Evolutionary conservation across 2,113 vertebrate species (phyloP).

Genomic region (Atlantisia rogersi): DNA sequence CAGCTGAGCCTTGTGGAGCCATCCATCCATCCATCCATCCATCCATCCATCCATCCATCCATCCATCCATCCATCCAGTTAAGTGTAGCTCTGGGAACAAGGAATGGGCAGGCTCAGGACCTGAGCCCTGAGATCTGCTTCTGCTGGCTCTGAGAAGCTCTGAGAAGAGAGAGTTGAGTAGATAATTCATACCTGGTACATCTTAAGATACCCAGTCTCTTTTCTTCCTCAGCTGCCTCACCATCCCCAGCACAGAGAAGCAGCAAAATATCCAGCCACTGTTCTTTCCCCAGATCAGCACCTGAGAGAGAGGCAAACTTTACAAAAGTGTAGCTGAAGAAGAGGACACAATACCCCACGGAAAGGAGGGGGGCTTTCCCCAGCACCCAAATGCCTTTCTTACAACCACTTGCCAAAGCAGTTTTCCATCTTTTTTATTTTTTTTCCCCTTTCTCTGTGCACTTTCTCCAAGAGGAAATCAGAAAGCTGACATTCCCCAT

Average conservation of each 20-base stretch:
- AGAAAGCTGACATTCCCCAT: neutral
- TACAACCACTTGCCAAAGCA: neutral
- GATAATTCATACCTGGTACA: neutral
- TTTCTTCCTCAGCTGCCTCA: neutral
- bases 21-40: neutral
- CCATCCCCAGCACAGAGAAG: neutral
- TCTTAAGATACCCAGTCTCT: neutral
- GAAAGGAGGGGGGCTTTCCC: neutral
- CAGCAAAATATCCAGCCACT: neutral
- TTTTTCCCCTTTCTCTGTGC: neutral
- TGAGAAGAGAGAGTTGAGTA: rapidly evolving
- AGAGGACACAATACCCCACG: neutral
- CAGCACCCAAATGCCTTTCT: neutral
- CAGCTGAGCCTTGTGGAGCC: neutral
- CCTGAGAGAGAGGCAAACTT: neutral
- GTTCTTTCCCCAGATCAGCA: neutral
- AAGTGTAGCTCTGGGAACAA: neutral
- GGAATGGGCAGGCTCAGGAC: neutral
- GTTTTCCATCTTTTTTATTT: neutral
- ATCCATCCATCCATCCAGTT: neutral
- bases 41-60: neutral
- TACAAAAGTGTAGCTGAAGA: neutral
- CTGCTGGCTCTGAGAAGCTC: neutral
- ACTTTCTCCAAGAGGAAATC: neutral
- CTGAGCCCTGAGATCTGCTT: neutral